Evolutionary conservation across 2,113 vertebrate species (phyloP), one percentile per base, ranked within the genome.

Genomic region (Erpornis zantholeuca): DNA sequence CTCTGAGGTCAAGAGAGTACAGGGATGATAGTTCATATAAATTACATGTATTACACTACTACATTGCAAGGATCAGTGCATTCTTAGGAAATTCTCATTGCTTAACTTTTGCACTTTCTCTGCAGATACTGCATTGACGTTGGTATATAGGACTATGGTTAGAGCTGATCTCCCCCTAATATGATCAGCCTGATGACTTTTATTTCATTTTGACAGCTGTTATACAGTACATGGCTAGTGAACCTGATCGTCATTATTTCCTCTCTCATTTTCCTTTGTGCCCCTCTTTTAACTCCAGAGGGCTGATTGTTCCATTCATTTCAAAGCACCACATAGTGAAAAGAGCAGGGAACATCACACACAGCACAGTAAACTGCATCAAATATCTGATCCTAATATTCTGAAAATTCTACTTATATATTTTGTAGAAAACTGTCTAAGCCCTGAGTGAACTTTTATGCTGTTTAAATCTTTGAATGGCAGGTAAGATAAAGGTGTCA

Each of bases 181-280:
- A 95, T 84, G 86, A 94, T 94, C 50, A 88, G 91, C 89, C 81
- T 66, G 91, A 96, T 95, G 92, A 91, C 81, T 93, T 94, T 91
- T 94, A 92, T 93, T 95, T 94, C 90, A 92, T 92, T 96, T 89
- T 94, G 96, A 95, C 77, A 80, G 92, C 88, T 95, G 77, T 97
- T 95, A 89, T 73, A 93, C 78, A 82, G 70, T 79, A 95, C 60
- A 92, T 82, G 86, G 29, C 65, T 92, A 76, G 76, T 77, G 95
- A 94, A 88, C 90, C 94, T 87, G 85, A 95, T 94, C 92, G 92
- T 95, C 70, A 69, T 96, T 95, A 94, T 92, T 97, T 89, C 75
- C 79, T 93, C 90, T 70, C 88, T 77, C 92, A 89, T 95, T 95
- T 92, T 93, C 72, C 25, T 92, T 90, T 71, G 53, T 59, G 35